Base-by-base conservation (phyloP, 2,888 invertebrate genomes). In the Lordiphosa andalusiaca region DNA sequence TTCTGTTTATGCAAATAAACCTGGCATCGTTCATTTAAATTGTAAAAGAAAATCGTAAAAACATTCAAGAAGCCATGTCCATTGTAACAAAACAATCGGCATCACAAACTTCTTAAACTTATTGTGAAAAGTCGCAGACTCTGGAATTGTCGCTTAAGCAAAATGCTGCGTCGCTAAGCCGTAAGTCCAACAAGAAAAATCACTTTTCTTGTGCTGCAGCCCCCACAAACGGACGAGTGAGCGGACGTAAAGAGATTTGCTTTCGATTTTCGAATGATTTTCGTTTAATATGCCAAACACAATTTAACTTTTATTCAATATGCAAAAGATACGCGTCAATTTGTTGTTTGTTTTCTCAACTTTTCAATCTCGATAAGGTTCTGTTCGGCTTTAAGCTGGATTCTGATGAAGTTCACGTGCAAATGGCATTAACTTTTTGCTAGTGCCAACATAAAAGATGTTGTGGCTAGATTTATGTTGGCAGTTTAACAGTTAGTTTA, bases 391-490 rank as follows among this genome's bases (percentile, higher is more conserved):
- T 23, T 46, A 30, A 41, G 30, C 6, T 37, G 12, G 13, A 23
- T 40, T 6, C 19, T 33, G 21, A 37, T 16, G 33, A 38, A 38
- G 52, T 58, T 67, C 68, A 76, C 65, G 65, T 73, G 71, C 46
- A 64, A 69, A 64, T 55, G 36, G 60, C 74, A 73, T 76, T 69
- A 69, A 62, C 71, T 74, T 72, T 16, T 69, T 70, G 69, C 63
- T 48, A 38, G 70, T 73, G 75, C 62, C 49, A 81, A 73, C 73
- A 69, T 82, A 74, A 82, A 83, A 71, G 78, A 84, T 83, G 77
- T 80, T 82, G 80, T 67, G 75, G 77, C 73, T 71, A 75, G 82
- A 83, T 83, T 84, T 84, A 84, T 84, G 82, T 76, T 85, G 77
- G 74, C 84, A 83, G 67, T 86, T 85, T 81, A 77, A 83, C 81